Evolutionary conservation across 92 coral and sea anemone species (phyloP).

Genomic region (Nematostella vectensis): DNA sequence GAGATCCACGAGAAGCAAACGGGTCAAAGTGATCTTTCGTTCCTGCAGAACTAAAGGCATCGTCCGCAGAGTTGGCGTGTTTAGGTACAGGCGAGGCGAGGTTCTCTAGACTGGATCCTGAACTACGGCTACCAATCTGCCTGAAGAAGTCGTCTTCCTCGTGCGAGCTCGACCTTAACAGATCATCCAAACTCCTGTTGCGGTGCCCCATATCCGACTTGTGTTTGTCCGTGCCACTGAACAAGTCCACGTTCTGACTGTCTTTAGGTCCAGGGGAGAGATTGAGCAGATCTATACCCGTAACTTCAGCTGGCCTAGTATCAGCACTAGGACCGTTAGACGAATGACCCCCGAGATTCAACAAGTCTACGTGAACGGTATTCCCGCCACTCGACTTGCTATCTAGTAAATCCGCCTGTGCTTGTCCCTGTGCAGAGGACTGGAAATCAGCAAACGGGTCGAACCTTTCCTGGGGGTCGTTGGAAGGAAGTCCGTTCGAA

Average conservation of each 20-base stretch:
- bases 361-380: conserved; percentile 25
- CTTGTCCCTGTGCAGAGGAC: background rate
- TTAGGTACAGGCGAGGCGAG: conserved; percentile 17
- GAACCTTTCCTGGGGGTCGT: background rate
- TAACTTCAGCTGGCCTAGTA: conserved; percentile 21
- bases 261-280: conserved; percentile 42
- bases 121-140: conserved; percentile 66
- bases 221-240: conserved; percentile 52
- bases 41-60: conserved; percentile 18
- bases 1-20: conserved; percentile 8
- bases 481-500: background rate
- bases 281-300: conserved; percentile 50
- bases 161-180: conserved; percentile 42
- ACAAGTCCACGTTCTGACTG: conserved; percentile 72
- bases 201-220: conserved; percentile 50
- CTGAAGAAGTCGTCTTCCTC: conserved; percentile 79
- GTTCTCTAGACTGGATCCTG: conserved; percentile 64
- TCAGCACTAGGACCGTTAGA: background rate
- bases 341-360: conserved; percentile 30
- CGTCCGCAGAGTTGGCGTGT: conserved; percentile 17
- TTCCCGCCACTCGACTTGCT: conserved; percentile 10
- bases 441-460: conserved; percentile 28
- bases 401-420: conserved; percentile 28
- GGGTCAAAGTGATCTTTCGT: conserved; percentile 19
- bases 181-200: conserved; percentile 85